phyloP scores from a whole-genome alignment of 2,888 invertebrate genomes.

The Mamestra brassicae region DNA sequence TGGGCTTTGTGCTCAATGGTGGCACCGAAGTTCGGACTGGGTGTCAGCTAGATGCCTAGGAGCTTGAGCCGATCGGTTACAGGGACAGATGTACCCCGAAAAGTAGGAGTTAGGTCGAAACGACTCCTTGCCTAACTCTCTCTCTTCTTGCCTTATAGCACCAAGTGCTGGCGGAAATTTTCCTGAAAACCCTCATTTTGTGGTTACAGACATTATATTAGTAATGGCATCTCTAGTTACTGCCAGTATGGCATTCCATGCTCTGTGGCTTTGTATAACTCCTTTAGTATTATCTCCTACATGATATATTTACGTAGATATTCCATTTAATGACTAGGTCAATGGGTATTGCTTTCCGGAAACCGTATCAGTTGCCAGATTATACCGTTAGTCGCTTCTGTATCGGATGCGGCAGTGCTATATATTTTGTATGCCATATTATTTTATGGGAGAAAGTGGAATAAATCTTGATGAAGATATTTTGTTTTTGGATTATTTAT shows the following conservation, averaged over 20 bases:
- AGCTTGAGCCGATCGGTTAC: too few relatives aligned
- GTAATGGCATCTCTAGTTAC: neutral
- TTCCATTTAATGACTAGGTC: constrained; percentile 46
- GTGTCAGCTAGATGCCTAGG: too few relatives aligned
- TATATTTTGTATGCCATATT: constrained; percentile 17
- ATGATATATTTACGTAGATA: constrained; percentile 45
- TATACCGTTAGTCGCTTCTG: constrained; percentile 16
- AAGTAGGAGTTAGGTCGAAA: too few relatives aligned
- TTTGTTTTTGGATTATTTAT: neutral
- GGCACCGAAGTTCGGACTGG: too few relatives aligned
- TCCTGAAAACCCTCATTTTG: neutral
- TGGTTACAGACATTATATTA: neutral
- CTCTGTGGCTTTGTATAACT: constrained; percentile 26
- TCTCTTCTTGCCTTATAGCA: too few relatives aligned
- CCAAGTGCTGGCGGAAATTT: too few relatives aligned
- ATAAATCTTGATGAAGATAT: constrained; percentile 11
- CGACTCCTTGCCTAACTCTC: too few relatives aligned
- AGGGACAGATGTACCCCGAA: too few relatives aligned
- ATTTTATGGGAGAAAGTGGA: constrained; percentile 20
- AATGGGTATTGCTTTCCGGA: constrained; percentile 42
- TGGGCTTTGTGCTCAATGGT: too few relatives aligned
- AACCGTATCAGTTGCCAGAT: constrained; percentile 47
- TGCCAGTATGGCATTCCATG: neutral
- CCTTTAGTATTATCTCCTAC: constrained; percentile 30
- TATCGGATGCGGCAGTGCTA: constrained; percentile 8